A percentile compares a stretch with the other conserved stretches of the same genome.
These are phyloP conservation scores for Delia radicum DNA, from an alignment of 1,140 invertebrate species.

Conservation along the genomic window DNA sequence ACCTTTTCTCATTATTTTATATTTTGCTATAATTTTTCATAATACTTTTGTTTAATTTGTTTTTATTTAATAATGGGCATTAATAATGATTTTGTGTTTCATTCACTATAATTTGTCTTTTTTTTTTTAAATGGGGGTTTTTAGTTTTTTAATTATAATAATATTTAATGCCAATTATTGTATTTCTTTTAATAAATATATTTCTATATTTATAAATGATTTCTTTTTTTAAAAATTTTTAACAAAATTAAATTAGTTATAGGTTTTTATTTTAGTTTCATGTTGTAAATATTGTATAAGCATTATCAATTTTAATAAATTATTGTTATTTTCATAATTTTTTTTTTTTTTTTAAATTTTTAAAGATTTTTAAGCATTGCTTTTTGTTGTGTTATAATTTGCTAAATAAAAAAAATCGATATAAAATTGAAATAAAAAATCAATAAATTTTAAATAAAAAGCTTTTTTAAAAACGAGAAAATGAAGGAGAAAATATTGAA, in stretches of 20 bases:
- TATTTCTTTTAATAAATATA: neutral
- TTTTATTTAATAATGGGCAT: neutral
- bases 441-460: neutral
- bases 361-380: neutral
- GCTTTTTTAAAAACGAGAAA: no score
- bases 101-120: neutral
- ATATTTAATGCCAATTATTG: neutral
- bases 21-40: constrained; percentile 9
- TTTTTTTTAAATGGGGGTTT: neutral
- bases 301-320: neutral
- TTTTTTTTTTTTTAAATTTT: neutral
- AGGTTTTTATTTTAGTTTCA: neutral
- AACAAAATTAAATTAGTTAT: neutral
- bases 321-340: neutral
- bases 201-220: neutral
- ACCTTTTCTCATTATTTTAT: constrained; percentile 11
- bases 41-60: constrained; percentile 9
- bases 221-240: neutral
- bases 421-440: neutral
- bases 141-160: neutral
- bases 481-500: no score
- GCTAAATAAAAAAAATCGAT: neutral
- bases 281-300: constrained; percentile 6
- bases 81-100: neutral
- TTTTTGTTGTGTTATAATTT: neutral